Conservation (phyloP, 2,888 invertebrate species). For the Rhyacophila evoluta region DNA sequence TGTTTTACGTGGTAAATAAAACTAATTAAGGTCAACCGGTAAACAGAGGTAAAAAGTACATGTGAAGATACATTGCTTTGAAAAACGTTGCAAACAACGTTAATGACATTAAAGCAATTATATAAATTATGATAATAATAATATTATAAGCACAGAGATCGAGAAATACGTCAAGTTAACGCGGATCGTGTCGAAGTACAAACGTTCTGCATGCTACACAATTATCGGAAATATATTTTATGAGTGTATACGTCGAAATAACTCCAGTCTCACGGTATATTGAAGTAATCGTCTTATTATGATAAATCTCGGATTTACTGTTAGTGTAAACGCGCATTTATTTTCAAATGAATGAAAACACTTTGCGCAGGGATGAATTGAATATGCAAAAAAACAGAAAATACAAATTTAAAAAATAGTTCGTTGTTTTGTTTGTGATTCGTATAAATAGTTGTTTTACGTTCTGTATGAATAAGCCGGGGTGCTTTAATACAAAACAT, state of each 20-base stretch:
- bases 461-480: too few species aligned
- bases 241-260: background rate
- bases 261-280: background rate
- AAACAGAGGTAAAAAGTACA: background rate
- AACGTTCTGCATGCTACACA: background rate
- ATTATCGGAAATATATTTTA: slow-evolving; percentile 1
- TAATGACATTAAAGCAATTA: background rate
- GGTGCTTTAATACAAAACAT: too few species aligned
- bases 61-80: background rate
- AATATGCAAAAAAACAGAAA: too few species aligned
- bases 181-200: background rate
- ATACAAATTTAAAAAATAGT: background rate
- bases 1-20: background rate
- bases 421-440: too few species aligned
- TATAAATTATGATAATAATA: background rate
- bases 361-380: too few species aligned
- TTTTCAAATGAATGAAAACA: background rate
- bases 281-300: background rate
- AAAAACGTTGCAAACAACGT: background rate
- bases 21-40: background rate
- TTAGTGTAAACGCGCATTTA: background rate
- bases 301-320: background rate
- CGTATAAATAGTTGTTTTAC: too few species aligned
- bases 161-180: background rate
- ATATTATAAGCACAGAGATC: background rate